These are phyloP conservation scores for Argyresthia goedartella DNA, from an alignment of 2,888 invertebrate genomes.

Conservation along the genomic window DNA sequence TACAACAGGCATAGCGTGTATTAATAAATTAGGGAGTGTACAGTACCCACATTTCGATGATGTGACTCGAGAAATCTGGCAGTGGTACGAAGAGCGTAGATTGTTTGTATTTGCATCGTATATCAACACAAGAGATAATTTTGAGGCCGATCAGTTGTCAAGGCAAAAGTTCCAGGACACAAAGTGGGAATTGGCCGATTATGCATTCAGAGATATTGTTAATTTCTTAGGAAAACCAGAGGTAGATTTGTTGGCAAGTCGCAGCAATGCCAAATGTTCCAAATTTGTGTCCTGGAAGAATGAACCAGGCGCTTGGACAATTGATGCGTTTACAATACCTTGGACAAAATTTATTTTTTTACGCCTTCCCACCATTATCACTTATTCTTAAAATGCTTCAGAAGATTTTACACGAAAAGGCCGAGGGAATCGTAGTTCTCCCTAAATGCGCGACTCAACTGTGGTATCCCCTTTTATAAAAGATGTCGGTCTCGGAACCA, in stretches of 20 bases:
- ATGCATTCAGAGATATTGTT: no score
- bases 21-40: no score
- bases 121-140: no score
- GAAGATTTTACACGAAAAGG: slow-evolving; percentile 22
- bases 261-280: neutral
- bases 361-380: neutral
- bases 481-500: slow-evolving; percentile 1
- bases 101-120: no score
- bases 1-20: no score
- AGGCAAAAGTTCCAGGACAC: no score
- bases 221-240: neutral
- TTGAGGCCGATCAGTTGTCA: no score
- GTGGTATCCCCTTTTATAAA: slow-evolving; percentile 21
- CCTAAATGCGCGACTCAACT: slow-evolving; percentile 21
- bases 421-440: slow-evolving; percentile 22
- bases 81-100: no score
- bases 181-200: no score
- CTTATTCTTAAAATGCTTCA: slow-evolving; percentile 10
- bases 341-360: neutral
- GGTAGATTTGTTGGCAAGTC: neutral
- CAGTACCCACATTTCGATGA: no score
- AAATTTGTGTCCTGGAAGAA: neutral
- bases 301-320: neutral
- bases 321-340: slow-evolving; percentile 1
- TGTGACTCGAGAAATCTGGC: no score